Percentiles rank a stretch among this genome's conserved stretches.
These are phyloP conservation scores for Parnassius glacialis DNA, from an alignment of 2,888 invertebrate species.

Conservation along the genomic window DNA sequence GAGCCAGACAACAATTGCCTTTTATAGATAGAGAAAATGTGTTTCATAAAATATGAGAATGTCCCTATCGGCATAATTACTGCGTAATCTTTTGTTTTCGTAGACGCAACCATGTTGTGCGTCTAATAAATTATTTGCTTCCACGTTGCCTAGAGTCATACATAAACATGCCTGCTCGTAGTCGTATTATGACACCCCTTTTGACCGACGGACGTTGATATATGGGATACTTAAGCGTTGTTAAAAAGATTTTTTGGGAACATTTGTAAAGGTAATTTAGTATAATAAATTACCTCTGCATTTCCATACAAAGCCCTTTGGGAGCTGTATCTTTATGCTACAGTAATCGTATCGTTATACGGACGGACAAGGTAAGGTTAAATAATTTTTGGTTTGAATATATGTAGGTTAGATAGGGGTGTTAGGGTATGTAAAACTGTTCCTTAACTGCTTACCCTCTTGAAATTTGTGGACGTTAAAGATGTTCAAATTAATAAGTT, in stretches of 20 bases:
- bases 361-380: conserved; percentile 4
- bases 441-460: too few relatives aligned
- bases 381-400: conserved; percentile 15
- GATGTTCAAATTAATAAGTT: too few relatives aligned
- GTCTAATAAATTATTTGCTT: background rate
- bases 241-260: conserved; percentile 23
- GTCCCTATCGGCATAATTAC: background rate
- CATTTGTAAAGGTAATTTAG: conserved; percentile 23
- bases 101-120: background rate
- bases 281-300: conserved; percentile 22
- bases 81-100: too few relatives aligned
- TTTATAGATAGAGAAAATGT: too few relatives aligned
- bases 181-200: conserved; percentile 2
- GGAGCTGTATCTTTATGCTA: conserved; percentile 9
- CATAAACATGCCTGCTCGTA: conserved; percentile 5
- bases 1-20: too few relatives aligned
- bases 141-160: conserved; percentile 2
- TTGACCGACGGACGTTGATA: conserved; percentile 23
- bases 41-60: too few relatives aligned
- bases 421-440: too few relatives aligned
- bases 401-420: background rate
- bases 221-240: conserved; percentile 23
- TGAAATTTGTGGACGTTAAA: too few relatives aligned
- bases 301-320: conserved; percentile 23
- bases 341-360: conserved; percentile 8